Evolutionary conservation across 2,113 vertebrate genomes (phyloP).

Genomic region (Balaeniceps rex): DNA sequence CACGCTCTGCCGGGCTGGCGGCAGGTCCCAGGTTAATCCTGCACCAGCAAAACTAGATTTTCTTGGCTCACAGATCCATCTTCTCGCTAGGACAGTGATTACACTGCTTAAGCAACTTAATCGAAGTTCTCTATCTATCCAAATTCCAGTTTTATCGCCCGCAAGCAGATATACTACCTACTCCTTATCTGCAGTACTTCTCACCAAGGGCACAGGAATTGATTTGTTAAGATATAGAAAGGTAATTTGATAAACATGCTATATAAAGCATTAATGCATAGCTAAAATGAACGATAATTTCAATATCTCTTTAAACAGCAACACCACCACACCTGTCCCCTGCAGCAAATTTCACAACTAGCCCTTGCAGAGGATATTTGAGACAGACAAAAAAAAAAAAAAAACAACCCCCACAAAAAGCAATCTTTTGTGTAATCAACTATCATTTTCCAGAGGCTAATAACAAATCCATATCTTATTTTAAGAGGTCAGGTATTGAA

Average conservation of each 20-base stretch:
- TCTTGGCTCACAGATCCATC: not conserved
- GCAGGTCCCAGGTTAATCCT: not conserved
- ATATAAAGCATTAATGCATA: not conserved
- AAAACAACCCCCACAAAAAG: not conserved
- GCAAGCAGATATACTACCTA: slow-evolving; percentile 11
- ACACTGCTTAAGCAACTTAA: not conserved
- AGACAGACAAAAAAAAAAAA: not conserved
- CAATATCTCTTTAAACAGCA: not conserved
- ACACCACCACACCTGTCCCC: not conserved
- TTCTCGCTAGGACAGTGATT: not conserved
- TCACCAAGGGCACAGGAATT: slow-evolving; percentile 28
- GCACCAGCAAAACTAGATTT: not conserved
- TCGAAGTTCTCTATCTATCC: slow-evolving; percentile 5
- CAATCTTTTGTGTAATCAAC: not conserved
- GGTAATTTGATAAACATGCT: slow-evolving; percentile 21
- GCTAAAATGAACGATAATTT: not conserved
- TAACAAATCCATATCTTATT: slow-evolving; percentile 36
- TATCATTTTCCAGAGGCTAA: slow-evolving; percentile 5
- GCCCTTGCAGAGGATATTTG: not conserved
- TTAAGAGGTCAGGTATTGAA: slow-evolving; percentile 16
- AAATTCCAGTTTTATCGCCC: not conserved
- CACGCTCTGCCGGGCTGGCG: not conserved
- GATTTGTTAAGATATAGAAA: slow-evolving; percentile 28
- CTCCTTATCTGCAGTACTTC: slow-evolving; percentile 25
- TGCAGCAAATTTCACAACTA: not conserved